Evolutionary conservation across 2,797 vertebrate genomes (phyloP).

Genomic region (Gobionotothen gibberifrons): DNA sequence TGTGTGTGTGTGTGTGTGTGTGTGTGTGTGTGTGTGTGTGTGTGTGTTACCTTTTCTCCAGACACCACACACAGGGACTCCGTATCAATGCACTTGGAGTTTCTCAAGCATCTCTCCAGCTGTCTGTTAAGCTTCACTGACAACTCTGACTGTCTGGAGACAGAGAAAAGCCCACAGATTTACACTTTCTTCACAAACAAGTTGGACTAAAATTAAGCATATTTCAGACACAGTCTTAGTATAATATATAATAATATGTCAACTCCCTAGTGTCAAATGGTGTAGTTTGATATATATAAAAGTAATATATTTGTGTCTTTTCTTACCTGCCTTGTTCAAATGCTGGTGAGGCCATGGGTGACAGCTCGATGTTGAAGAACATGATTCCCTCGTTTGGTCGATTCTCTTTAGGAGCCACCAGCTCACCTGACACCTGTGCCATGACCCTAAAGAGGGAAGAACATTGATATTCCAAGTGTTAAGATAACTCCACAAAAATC

Average conservation of each 20-base stretch:
- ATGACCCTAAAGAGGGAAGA: slow-evolving; percentile 86
- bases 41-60: slow-evolving; percentile 91
- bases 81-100: slow-evolving; percentile 96
- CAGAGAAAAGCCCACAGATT: slow-evolving; percentile 14
- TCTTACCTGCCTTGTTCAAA: slow-evolving; percentile 94
- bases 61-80: slow-evolving; percentile 97
- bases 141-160: slow-evolving; percentile 91
- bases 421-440: slow-evolving; percentile 95
- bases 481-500: background rate
- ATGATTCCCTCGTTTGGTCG: slow-evolving; percentile 95
- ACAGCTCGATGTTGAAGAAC: slow-evolving; percentile 95
- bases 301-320: background rate
- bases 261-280: too few species aligned
- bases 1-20: background rate
- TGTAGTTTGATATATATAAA: background rate
- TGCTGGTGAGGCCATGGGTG: slow-evolving; percentile 94
- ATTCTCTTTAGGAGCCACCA: slow-evolving; percentile 92
- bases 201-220: background rate
- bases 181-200: slow-evolving; percentile 12
- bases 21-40: background rate
- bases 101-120: slow-evolving; percentile 94
- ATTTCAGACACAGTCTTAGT: background rate
- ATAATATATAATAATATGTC: background rate
- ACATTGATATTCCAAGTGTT: background rate
- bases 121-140: slow-evolving; percentile 94